Conservation (phyloP, 2,888 invertebrate genomes). For the Cephalotes varians region DNA sequence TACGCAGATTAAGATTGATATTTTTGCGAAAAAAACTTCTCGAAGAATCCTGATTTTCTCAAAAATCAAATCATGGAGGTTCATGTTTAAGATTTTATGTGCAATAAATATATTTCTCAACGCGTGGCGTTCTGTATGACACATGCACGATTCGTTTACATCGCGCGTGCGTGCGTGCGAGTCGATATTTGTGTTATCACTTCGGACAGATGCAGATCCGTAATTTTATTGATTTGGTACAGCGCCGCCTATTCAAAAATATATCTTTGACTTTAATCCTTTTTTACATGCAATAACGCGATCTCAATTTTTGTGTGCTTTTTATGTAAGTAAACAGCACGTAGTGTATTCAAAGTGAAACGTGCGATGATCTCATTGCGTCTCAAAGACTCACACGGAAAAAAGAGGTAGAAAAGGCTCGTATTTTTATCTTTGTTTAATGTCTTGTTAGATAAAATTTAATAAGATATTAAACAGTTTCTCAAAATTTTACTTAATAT, state of each 20-base stretch:
- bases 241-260: background rate
- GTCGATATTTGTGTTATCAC: constrained; percentile 18
- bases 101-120: constrained; percentile 27
- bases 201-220: constrained; percentile 34
- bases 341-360: background rate
- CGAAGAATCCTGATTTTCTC: background rate
- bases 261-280: background rate
- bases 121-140: background rate
- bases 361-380: background rate
- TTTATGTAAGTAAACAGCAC: background rate
- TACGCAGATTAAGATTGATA: background rate
- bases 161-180: background rate
- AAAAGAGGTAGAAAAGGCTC: background rate
- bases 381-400: background rate
- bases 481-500: too few relatives aligned
- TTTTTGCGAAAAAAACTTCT: background rate
- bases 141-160: constrained; percentile 30
- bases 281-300: background rate
- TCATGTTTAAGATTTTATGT: background rate
- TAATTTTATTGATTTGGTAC: constrained; percentile 51
- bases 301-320: constrained; percentile 3
- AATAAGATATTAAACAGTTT: too few relatives aligned
- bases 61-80: background rate
- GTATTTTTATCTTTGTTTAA: background rate
- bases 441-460: too few relatives aligned